Conservation (phyloP, 2,888 invertebrate species). For the Nymphalis urticae region DNA sequence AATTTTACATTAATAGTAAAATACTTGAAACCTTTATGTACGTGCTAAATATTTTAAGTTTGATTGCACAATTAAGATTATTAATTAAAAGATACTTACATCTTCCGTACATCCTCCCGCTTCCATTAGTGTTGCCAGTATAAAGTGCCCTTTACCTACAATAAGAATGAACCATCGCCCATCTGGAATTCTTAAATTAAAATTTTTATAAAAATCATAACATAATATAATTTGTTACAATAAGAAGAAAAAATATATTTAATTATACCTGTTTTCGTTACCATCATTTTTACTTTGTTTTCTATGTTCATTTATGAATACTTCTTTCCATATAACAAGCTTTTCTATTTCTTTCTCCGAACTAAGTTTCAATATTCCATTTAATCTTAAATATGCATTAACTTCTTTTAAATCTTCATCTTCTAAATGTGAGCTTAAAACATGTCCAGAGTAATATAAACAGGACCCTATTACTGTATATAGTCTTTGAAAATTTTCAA, state of each 20-base stretch:
- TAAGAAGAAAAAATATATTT: background rate
- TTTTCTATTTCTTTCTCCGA: constrained; percentile 85
- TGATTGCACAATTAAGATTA: constrained; percentile 7
- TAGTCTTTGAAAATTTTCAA: constrained; percentile 87
- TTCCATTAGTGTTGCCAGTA: constrained; percentile 87
- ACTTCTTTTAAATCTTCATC: constrained; percentile 88
- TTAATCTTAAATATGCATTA: constrained; percentile 87
- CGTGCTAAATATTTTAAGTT: too few relatives aligned
- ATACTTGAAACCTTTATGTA: too few relatives aligned
- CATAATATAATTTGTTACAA: background rate
- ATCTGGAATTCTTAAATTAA: constrained; percentile 74
- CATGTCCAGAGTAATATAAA: constrained; percentile 84
- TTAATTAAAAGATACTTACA: constrained; percentile 54
- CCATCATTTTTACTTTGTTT: constrained; percentile 57
- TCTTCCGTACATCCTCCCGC: constrained; percentile 88
- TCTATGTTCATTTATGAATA: constrained; percentile 81
- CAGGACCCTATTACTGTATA: constrained; percentile 85
- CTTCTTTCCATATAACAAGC: constrained; percentile 89
- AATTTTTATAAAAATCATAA: background rate
- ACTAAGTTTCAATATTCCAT: constrained; percentile 87
- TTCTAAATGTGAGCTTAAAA: constrained; percentile 89
- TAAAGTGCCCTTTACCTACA: constrained; percentile 86
- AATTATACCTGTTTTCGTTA: constrained; percentile 63
- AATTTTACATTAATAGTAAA: too few relatives aligned
- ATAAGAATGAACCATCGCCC: constrained; percentile 88